Evolutionary conservation across 2,113 vertebrate species (phyloP).

Genomic region (Anarrhichthys ocellatus): DNA sequence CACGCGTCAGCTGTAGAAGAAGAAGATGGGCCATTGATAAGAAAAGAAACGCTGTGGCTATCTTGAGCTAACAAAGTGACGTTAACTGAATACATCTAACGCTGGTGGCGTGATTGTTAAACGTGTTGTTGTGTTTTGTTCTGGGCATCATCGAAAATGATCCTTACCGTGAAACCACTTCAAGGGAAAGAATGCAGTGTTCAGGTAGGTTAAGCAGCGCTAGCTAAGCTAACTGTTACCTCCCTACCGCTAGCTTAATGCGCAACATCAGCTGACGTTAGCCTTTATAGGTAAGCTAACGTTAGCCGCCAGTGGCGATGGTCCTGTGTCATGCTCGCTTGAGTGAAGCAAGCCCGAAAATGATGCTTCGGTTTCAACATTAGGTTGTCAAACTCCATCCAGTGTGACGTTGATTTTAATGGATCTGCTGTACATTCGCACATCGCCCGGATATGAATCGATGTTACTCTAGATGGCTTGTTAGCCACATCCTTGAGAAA

Average conservation of each 20-base stretch:
- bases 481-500: not conserved
- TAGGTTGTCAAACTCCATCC: too few relatives aligned
- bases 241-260: conserved; percentile 6
- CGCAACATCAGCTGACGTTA: not conserved
- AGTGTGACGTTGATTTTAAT: too few relatives aligned
- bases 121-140: conserved; percentile 10
- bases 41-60: conserved; percentile 13
- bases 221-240: conserved; percentile 5
- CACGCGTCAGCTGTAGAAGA: conserved; percentile 38
- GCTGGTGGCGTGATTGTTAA: not conserved
- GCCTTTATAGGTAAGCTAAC: not conserved
- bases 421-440: too few relatives aligned
- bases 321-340: not conserved
- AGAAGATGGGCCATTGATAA: conserved; percentile 63
- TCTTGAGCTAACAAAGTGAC: conserved; percentile 42
- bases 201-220: conserved; percentile 71
- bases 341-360: not conserved
- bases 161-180: conserved; percentile 85
- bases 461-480: conserved; percentile 2
- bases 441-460: not conserved
- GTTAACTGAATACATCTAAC: not conserved
- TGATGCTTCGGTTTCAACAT: not conserved
- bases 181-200: conserved; percentile 86
- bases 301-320: not conserved
- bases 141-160: conserved; percentile 73